Percentiles rank a stretch among this genome's conserved stretches.
Evolutionary conservation across 2,113 vertebrate species (phyloP).

Genomic region (Ptyas mucosa): DNA sequence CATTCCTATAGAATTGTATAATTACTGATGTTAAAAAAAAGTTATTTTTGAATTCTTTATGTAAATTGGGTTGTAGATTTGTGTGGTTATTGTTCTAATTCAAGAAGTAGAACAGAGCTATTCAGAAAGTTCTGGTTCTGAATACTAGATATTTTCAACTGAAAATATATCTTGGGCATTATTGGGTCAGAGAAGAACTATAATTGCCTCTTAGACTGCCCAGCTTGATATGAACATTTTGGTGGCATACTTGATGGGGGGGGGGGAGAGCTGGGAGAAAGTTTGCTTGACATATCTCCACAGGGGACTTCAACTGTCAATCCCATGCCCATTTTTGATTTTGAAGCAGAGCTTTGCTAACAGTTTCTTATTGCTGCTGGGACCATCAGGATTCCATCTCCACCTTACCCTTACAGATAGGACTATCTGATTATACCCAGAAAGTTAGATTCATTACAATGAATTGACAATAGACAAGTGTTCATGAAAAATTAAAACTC

Average conservation of each 20-base stretch:
- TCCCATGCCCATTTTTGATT: not conserved
- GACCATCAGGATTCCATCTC: not conserved
- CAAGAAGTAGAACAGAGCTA: not conserved
- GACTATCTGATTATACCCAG: not conserved
- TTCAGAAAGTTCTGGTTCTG: not conserved
- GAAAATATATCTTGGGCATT: not conserved
- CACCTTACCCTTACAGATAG: not conserved
- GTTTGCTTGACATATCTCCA: not conserved
- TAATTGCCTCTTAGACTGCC: not conserved
- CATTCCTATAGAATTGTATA: not conserved
- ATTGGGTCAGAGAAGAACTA: not conserved
- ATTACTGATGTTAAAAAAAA: not conserved
- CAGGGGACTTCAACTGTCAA: not conserved
- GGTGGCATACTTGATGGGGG: not conserved
- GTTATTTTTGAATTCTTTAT: not conserved
- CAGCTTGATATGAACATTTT: not conserved
- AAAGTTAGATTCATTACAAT: not conserved
- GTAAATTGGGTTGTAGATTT: not conserved
- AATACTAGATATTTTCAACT: not conserved
- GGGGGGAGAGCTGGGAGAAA: not conserved
- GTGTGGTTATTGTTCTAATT: not conserved
- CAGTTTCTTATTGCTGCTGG: not conserved
- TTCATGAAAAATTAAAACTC: not conserved
- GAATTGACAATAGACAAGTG: not conserved
- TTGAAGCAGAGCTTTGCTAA: not conserved